phyloP scores from a whole-genome alignment of 2,113 vertebrate genomes.

The Tylochromis polylepis region DNA sequence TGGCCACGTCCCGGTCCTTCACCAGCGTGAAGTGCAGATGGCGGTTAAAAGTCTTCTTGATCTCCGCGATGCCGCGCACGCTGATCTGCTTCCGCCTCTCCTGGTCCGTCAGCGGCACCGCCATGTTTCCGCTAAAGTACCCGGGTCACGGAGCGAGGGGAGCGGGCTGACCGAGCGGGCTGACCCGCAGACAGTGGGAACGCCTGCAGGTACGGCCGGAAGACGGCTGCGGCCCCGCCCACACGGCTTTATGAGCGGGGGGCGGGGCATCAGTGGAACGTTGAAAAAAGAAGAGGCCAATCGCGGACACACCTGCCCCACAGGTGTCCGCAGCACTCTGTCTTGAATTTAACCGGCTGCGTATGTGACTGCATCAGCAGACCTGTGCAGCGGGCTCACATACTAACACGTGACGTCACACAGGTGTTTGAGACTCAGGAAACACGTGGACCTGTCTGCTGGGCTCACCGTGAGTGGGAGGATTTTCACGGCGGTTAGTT shows the following conservation, averaged over 20 bases:
- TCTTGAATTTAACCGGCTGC: background rate
- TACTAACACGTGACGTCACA: background rate
- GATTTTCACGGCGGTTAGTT: background rate
- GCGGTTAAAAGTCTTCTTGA: slow-evolving; percentile 87
- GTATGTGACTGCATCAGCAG: background rate
- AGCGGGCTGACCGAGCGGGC: rapidly evolving
- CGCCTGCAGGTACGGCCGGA: background rate
- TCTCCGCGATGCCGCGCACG: slow-evolving; percentile 49
- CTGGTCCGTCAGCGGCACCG: background rate
- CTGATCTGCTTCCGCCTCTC: background rate
- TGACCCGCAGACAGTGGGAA: rapidly evolving
- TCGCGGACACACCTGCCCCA: background rate
- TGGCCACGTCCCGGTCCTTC: slow-evolving; percentile 88
- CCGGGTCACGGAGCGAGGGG: background rate
- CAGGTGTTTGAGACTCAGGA: background rate
- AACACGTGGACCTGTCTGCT: background rate
- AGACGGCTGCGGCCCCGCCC: background rate
- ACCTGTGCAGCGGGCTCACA: background rate
- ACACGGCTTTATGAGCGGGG: background rate
- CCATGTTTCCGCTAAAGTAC: background rate
- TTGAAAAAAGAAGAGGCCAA: background rate
- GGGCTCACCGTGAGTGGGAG: no score
- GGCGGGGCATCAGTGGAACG: background rate
- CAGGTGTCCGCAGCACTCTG: background rate
- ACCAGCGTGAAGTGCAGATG: slow-evolving; percentile 88